Conservation (phyloP, 2,888 invertebrate species). For the Chrysolina oricalcia region DNA sequence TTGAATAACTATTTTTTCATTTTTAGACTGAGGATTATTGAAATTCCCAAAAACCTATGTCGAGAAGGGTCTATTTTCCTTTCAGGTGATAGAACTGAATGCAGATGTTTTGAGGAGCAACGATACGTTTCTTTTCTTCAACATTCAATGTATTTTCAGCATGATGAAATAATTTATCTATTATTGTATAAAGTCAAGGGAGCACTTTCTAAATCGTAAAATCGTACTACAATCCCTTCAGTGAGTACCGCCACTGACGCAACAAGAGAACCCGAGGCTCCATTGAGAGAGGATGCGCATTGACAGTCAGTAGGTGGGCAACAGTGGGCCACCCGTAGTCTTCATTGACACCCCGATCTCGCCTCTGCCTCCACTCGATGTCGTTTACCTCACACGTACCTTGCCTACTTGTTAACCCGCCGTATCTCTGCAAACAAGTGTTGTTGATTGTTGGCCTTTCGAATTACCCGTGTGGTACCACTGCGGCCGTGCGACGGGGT, state of each 20-base stretch:
- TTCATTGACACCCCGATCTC: conserved; percentile 61
- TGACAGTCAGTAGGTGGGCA: conserved; percentile 63
- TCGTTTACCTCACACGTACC: conserved; percentile 50
- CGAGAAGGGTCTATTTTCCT: too few relatives aligned
- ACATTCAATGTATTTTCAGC: too few relatives aligned
- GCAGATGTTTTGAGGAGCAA: too few relatives aligned
- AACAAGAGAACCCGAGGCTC: conserved; percentile 33
- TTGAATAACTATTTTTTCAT: too few relatives aligned
- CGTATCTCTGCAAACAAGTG: conserved; percentile 43
- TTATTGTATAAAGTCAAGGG: too few relatives aligned
- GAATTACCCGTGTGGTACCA: conserved; percentile 1
- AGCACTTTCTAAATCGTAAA: too few relatives aligned
- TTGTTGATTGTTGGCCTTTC: conserved; percentile 23
- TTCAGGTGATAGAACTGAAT: too few relatives aligned
- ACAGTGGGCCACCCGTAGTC: conserved; percentile 59
- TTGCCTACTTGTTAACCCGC: conserved; percentile 40
- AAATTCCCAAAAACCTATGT: too few relatives aligned
- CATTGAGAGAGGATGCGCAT: conserved; percentile 55
- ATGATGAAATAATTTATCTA: too few relatives aligned
- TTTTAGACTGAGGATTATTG: too few relatives aligned
- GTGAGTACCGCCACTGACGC: conserved; percentile 18
- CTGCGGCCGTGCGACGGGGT: neutral
- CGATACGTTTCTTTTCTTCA: too few relatives aligned
- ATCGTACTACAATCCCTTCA: neutral
- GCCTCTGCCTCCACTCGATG: conserved; percentile 45